phyloP scores from a whole-genome alignment of 2,797 vertebrate species.

The Malacoctenus gilli region DNA sequence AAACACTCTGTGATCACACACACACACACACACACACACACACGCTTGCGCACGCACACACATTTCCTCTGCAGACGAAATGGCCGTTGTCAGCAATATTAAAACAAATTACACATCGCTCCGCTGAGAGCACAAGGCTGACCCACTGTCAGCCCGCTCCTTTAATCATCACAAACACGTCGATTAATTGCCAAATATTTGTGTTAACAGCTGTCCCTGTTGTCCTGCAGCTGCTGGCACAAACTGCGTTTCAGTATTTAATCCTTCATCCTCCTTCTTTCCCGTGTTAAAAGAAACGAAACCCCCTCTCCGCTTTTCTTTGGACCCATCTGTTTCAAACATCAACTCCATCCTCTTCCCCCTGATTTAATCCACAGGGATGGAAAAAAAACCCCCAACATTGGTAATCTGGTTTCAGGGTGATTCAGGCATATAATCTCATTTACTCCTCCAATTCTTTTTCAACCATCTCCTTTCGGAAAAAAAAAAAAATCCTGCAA shows the following conservation, averaged over 20 bases:
- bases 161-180: slow-evolving; percentile 18
- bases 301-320: neutral
- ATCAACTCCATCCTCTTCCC: slow-evolving; percentile 19
- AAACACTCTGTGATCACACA: too few species aligned
- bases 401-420: slow-evolving; percentile 55
- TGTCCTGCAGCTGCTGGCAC: slow-evolving; percentile 11
- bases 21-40: too few species aligned
- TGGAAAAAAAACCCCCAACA: slow-evolving; percentile 37
- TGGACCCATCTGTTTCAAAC: slow-evolving; percentile 44
- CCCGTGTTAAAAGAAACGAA: neutral
- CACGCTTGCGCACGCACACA: too few species aligned
- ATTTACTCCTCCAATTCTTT: slow-evolving; percentile 46
- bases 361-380: slow-evolving; percentile 48
- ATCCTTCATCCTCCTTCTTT: neutral
- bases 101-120: slow-evolving; percentile 13
- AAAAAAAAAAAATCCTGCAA: slow-evolving; percentile 12
- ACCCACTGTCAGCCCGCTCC: slow-evolving; percentile 1
- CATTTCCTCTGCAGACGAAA: slow-evolving; percentile 9
- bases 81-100: slow-evolving; percentile 19
- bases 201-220: slow-evolving; percentile 8
- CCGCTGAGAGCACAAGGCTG: slow-evolving; percentile 1
- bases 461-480: slow-evolving; percentile 19
- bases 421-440: slow-evolving; percentile 54
- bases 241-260: slow-evolving; percentile 8
- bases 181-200: slow-evolving; percentile 5